Base-by-base conservation (phyloP, 2,888 invertebrate genomes). In the Dicycla oo region DNA sequence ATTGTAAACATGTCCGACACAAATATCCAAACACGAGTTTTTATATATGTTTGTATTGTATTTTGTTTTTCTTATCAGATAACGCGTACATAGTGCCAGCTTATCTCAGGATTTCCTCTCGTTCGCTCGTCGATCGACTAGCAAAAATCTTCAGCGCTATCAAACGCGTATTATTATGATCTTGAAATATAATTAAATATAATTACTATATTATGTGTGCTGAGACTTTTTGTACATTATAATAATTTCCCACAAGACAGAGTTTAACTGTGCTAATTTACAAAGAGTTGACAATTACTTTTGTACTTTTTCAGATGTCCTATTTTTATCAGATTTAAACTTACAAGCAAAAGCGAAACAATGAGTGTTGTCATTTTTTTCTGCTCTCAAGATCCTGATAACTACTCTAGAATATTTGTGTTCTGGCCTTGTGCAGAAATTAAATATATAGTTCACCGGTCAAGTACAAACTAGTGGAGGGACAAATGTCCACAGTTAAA, bases 21-120 rank as follows among this genome's bases (percentile, higher is more conserved):
- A 69, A 81, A 80, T 73, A 78, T 62, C 74, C 69, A 69, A 81
- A 80, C 81, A 81, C 56, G 56, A 77, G 66, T 69, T 77, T 81
- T 77, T 66, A 56, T 67, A 77, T 69, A 72, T 77, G 73, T 81
- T 81, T 67, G 63, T 54, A 61, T 80, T 81, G 67, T 81, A 73
- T 76, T 73, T 81, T 78, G 62, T 73, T 81, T 81, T 30, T 73
- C 49, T 81, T 81, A 81, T 81, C 80, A 78, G 80, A 81, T 81
- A 81, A 68, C 54, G 30, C 58, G 60, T 54, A 71, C 62, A 66
- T 53, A 63, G 58, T 40, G 64, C 30, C 51, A 54, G 78, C 70
- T 81, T 81, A 81, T 81, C 80, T 78, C 62, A 71, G 82, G 81
- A 78, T 82, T 81, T 82, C 81, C 81, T 80, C 68, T 73, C 51